Percentiles rank a stretch among this genome's conserved stretches.
Conservation (phyloP, 2,888 invertebrate species). For the Stenichneumon culpator region DNA sequence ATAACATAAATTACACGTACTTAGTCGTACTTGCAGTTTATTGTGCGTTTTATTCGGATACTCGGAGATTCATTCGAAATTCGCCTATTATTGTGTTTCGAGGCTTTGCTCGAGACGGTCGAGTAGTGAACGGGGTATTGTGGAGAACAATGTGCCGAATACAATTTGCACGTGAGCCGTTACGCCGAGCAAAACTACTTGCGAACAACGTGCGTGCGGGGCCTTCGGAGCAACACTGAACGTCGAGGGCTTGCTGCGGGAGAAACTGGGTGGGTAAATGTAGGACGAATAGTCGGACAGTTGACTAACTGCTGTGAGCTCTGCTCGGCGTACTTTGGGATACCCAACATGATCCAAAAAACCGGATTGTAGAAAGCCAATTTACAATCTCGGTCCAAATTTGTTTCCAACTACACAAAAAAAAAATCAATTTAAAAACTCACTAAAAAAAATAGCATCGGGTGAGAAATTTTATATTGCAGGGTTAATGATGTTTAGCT, state of each 20-base stretch:
- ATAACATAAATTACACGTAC: too few species aligned
- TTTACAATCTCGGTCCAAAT: not conserved
- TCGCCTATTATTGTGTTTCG: not conserved
- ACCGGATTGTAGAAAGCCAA: not conserved
- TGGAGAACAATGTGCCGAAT: slow-evolving; percentile 3
- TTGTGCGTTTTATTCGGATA: not conserved
- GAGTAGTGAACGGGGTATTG: not conserved
- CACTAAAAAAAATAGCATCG: too few species aligned
- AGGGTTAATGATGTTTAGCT: too few species aligned
- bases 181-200: slow-evolving; percentile 12
- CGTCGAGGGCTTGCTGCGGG: not conserved
- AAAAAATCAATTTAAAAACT: not conserved
- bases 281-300: slow-evolving; percentile 6
- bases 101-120: not conserved
- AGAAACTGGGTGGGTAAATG: slow-evolving; percentile 18
- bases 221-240: slow-evolving; percentile 19
- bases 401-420: not conserved
- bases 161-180: slow-evolving; percentile 10
- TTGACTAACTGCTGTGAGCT: not conserved
- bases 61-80: not conserved
- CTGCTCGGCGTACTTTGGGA: not conserved
- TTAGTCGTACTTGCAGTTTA: not conserved
- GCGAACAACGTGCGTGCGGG: slow-evolving; percentile 28
- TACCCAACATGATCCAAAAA: not conserved
- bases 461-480: too few species aligned